Evolutionary conservation across 2,797 vertebrate species (phyloP), one percentile per base, ranked within the genome.

Genomic region (Sternarchorhynchus goeldii): DNA sequence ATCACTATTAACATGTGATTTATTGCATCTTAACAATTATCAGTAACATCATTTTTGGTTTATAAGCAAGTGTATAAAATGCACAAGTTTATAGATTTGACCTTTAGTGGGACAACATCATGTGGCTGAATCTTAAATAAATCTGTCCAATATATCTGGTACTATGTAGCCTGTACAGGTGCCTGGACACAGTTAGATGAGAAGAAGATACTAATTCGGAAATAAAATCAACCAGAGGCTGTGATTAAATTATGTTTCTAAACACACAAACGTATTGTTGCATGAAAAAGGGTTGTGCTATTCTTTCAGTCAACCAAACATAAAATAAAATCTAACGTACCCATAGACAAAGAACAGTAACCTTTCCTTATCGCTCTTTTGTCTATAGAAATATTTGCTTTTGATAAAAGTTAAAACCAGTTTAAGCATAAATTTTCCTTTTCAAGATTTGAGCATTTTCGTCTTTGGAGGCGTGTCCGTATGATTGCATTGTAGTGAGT

Each of bases 71-170:
- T 14, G 6, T 4, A 45, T 21, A 50, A 67, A 39, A 65, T 12
- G 12, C 6, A 39, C 63, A 10, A 16, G n/a, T 66, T 2, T 66
- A 41, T 41, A 45, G 2, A 4, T 41, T 18, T 65, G 34, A 41
- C 18, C 34, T 67, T 50, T 12, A 41, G 36, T 66, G 65, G 29
- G 18, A 16, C 41, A 68, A 68, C 29, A 12, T 29, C 65, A 53
- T 68, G 66, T 67, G 12, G 8, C n/a, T 67, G 36, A 45, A 25
- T 29, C 21, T 53, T 66, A 66, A 50, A 53, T 29, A 68, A 68
- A 69, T 53, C 45, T 69, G 21, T 68, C 66, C 25, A 53, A 50
- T 50, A 50, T 50, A 50, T 50, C 45, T 29, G 25, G 41, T 7
- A 67, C 25, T 29, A 67, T 25, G 25, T 21, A 17, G 45, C 6